These are phyloP conservation scores for Phymanthus crucifer DNA, from an alignment of 92 coral and sea anemone species.

Conservation along the genomic window DNA sequence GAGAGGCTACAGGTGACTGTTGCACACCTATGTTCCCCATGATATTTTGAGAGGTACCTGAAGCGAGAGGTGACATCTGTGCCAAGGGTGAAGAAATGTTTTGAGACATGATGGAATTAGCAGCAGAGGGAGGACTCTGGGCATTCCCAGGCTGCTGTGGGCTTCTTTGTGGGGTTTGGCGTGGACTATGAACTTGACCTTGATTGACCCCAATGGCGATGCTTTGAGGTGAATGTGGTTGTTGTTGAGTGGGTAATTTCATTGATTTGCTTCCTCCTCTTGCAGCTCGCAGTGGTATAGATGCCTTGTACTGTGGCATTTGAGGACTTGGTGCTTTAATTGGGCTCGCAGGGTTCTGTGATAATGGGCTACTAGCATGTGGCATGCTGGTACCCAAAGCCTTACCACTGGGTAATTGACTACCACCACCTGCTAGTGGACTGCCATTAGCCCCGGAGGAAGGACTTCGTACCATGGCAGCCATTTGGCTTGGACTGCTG, in stretches of 20 bases:
- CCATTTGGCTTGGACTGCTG: conserved; percentile 45
- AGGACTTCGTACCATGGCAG: conserved; percentile 31
- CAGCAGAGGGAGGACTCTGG: conserved; percentile 27
- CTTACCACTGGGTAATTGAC: conserved; percentile 3
- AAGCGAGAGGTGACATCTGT: conserved; percentile 26
- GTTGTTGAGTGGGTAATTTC: conserved; percentile 17
- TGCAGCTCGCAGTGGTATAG: conserved; percentile 18
- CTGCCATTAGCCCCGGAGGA: conserved; percentile 29
- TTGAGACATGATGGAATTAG: conserved; percentile 16
- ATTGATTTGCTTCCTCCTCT: conserved; percentile 22
- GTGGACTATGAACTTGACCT: conserved; percentile 30
- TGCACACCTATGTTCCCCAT: conserved; percentile 26
- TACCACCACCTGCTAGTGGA: conserved; percentile 29
- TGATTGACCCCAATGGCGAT: conserved; percentile 17
- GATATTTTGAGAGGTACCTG: conserved; percentile 21
- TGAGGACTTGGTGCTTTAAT: conserved; percentile 55
- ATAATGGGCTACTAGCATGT: conserved; percentile 45
- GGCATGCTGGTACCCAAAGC: conserved; percentile 14
- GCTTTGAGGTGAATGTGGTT: conserved; percentile 43
- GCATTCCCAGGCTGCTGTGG: conserved; percentile 33
- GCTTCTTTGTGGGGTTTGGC: conserved; percentile 39
- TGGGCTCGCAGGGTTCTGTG: conserved; percentile 62
- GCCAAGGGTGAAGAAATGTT: conserved; percentile 35
- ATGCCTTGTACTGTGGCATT: conserved; percentile 26
- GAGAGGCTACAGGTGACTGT: conserved; percentile 43